Conservation (phyloP, 2,797 vertebrate species). For the Cygnus olor region DNA sequence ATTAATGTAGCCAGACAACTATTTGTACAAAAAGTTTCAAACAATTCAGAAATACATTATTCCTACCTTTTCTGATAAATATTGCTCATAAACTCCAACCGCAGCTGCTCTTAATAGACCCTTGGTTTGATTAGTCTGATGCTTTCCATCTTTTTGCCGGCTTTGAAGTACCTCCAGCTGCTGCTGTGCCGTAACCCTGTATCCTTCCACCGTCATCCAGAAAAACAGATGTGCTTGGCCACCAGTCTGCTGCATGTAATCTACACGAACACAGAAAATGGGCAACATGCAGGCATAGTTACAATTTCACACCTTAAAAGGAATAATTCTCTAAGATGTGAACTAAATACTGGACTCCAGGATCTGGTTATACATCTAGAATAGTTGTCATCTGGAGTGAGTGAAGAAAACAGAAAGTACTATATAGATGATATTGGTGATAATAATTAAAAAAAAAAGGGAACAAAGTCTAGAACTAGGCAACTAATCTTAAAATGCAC, state of each 20-base stretch:
- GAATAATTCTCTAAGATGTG: not conserved
- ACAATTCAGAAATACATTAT: not conserved
- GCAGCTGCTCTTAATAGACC: conserved; percentile 93
- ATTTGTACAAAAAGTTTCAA: not conserved
- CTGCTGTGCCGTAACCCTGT: conserved; percentile 97
- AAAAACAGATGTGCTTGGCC: conserved; percentile 98
- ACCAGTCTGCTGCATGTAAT: conserved; percentile 98
- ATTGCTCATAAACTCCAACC: conserved; percentile 95
- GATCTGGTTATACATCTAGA: not conserved
- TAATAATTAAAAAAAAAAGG: not conserved
- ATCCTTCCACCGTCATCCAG: conserved; percentile 99
- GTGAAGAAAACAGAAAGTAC: not conserved
- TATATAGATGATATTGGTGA: not conserved
- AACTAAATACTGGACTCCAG: not conserved
- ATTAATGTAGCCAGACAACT: not conserved
- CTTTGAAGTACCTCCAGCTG: conserved; percentile 92
- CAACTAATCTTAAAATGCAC: not conserved
- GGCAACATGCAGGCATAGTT: not conserved
- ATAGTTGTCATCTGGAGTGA: not conserved
- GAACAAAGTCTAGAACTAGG: not conserved
- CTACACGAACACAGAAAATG: conserved; percentile 72
- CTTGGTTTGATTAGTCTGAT: conserved; percentile 93
- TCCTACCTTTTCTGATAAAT: conserved; percentile 96
- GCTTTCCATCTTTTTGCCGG: conserved; percentile 90
- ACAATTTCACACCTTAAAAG: not conserved